Percentiles rank a stretch among this genome's conserved stretches.
These are phyloP conservation scores for Aphaenogaster ashmeadi DNA, from an alignment of 1,140 invertebrate species.

Conservation along the genomic window DNA sequence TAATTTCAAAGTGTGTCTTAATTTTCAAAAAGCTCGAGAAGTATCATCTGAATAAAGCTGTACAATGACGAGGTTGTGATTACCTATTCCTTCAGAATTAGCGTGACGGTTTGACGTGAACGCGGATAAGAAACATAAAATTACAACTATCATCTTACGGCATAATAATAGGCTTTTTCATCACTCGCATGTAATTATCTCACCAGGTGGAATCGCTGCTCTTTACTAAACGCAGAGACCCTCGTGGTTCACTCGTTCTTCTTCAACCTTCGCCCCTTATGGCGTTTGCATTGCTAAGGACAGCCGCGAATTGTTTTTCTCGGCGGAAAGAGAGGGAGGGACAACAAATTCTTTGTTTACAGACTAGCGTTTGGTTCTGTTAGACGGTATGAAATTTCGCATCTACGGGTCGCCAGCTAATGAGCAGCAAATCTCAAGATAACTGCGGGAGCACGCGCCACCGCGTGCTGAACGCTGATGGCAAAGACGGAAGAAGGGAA, in stretches of 20 bases:
- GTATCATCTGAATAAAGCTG: slow-evolving; percentile 2
- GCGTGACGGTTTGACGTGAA: slow-evolving; percentile 73
- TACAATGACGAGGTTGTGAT: slow-evolving; percentile 67
- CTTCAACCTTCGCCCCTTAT: slow-evolving; percentile 14
- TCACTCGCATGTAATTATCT: slow-evolving; percentile 81
- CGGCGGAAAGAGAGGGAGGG: not conserved
- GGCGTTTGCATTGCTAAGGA: slow-evolving; percentile 30
- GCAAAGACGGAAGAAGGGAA: slow-evolving; percentile 45
- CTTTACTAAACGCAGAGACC: slow-evolving; percentile 75
- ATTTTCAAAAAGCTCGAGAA: slow-evolving; percentile 31
- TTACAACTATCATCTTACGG: slow-evolving; percentile 14
- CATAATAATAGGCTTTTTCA: slow-evolving; percentile 75
- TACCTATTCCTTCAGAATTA: slow-evolving; percentile 83
- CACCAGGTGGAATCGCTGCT: slow-evolving; percentile 76
- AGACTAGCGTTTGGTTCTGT: slow-evolving; percentile 38
- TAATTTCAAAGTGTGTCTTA: slow-evolving; percentile 12
- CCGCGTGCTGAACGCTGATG: slow-evolving; percentile 47
- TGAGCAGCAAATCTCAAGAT: slow-evolving; percentile 82
- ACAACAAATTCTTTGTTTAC: slow-evolving; percentile 62
- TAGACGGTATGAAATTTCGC: slow-evolving; percentile 37
- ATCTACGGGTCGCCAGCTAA: slow-evolving; percentile 72
- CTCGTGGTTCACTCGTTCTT: slow-evolving; percentile 31
- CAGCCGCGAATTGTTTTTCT: slow-evolving; percentile 50
- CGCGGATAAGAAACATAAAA: slow-evolving; percentile 11
- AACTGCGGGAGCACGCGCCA: slow-evolving; percentile 76